These are phyloP conservation scores for Drosophila pallidifrons DNA, from an alignment of 1,140 invertebrate genomes.

Conservation along the genomic window DNA sequence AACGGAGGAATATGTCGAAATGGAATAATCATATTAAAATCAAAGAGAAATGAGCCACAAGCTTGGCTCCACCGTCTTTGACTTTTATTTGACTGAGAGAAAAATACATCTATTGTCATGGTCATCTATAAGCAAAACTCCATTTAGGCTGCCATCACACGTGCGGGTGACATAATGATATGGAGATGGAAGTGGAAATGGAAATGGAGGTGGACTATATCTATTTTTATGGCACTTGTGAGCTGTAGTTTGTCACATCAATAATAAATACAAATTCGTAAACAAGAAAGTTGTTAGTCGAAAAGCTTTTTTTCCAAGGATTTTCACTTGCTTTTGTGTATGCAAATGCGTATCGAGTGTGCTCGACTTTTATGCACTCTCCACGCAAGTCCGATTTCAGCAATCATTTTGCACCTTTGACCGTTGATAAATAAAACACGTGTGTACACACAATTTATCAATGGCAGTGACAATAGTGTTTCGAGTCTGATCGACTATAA, in stretches of 20 bases:
- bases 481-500: too few relatives aligned
- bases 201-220: background rate
- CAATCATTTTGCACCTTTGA: too few relatives aligned
- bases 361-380: too few relatives aligned
- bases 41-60: background rate
- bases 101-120: background rate
- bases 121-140: background rate
- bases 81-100: background rate
- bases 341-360: too few relatives aligned
- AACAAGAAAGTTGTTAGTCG: background rate
- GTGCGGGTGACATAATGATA: background rate
- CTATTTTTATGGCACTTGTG: background rate
- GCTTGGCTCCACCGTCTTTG: background rate
- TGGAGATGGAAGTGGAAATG: background rate
- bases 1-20: background rate
- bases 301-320: background rate
- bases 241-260: background rate
- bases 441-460: too few relatives aligned
- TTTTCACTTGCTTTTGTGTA: too few relatives aligned
- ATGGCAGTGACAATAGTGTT: too few relatives aligned
- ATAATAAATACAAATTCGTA: constrained; percentile 2
- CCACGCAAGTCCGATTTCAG: too few relatives aligned
- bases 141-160: background rate
- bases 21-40: background rate
- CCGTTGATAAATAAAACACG: too few relatives aligned